Conservation (phyloP, 2,888 invertebrate genomes). For the Oxytorus armatus region DNA sequence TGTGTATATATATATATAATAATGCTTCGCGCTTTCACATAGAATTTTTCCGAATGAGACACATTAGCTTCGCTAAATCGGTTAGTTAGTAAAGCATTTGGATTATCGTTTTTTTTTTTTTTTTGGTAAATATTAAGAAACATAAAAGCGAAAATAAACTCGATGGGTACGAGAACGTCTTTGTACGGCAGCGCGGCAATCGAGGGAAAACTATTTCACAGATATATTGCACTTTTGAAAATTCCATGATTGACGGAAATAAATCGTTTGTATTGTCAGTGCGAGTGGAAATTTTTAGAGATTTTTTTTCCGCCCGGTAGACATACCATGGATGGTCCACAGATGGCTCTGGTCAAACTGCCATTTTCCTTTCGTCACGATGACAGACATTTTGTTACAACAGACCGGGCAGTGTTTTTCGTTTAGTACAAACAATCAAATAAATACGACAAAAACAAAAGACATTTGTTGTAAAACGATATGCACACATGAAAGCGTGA, state of each 20-base stretch:
- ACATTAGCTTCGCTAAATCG: constrained; percentile 20
- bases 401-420: not conserved
- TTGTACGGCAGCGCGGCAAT: constrained; percentile 28
- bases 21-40: constrained; percentile 25
- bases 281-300: too few relatives aligned
- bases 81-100: constrained; percentile 55
- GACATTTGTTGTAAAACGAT: too few relatives aligned
- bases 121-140: constrained; percentile 56
- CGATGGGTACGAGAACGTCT: constrained; percentile 7
- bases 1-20: constrained; percentile 38
- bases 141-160: constrained; percentile 27
- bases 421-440: not conserved
- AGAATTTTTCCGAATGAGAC: constrained; percentile 18
- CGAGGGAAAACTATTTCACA: not conserved
- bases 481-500: constrained; percentile 18
- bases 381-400: not conserved
- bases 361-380: not conserved
- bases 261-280: too few relatives aligned
- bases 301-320: too few relatives aligned
- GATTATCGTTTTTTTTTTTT: constrained; percentile 25
- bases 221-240: constrained; percentile 49
- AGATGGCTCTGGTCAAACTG: too few relatives aligned
- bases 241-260: constrained; percentile 25
- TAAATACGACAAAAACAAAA: constrained; percentile 21
- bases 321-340: too few relatives aligned